A percentile compares a stretch with the other conserved stretches of the same genome.
These are phyloP conservation scores for Pilophorus perplexus DNA, from an alignment of 2,888 invertebrate genomes.

Conservation along the genomic window DNA sequence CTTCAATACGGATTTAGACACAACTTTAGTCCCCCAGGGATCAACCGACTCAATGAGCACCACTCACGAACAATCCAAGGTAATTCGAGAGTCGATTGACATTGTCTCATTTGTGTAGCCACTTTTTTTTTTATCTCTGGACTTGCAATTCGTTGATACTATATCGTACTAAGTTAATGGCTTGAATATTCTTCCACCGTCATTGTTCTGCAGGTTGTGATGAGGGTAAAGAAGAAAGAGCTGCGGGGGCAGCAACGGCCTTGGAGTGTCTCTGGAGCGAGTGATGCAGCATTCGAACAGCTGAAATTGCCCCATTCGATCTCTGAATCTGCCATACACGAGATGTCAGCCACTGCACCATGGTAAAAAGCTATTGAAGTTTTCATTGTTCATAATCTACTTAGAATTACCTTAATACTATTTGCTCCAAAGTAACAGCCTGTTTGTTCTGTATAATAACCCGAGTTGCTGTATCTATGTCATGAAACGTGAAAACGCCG, in stretches of 20 bases:
- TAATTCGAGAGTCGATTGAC: conserved; percentile 13
- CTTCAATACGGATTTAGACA: conserved; percentile 52
- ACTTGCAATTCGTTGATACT: not conserved
- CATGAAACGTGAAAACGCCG: too few relatives aligned
- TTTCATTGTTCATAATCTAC: too few relatives aligned
- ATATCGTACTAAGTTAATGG: not conserved
- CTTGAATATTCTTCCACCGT: too few relatives aligned
- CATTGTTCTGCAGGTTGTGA: conserved; percentile 58
- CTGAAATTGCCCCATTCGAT: conserved; percentile 65
- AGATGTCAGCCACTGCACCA: conserved; percentile 56
- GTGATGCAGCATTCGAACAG: conserved; percentile 48
- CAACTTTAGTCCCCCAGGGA: conserved; percentile 50
- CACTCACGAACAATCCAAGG: conserved; percentile 51
- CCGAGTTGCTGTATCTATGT: too few relatives aligned
- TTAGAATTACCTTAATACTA: too few relatives aligned
- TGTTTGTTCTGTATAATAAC: too few relatives aligned
- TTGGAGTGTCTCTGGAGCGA: conserved; percentile 81
- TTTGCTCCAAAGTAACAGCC: too few relatives aligned
- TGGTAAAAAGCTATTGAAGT: conserved; percentile 35
- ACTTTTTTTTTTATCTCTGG: not conserved
- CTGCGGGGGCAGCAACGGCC: conserved; percentile 59
- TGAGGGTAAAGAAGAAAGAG: conserved; percentile 62
- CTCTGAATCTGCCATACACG: conserved; percentile 84
- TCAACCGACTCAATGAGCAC: conserved; percentile 45
- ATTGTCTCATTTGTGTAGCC: not conserved